Evolutionary conservation across 2,888 invertebrate species (phyloP), one percentile per base, ranked within the genome.

Genomic region (Drosophila phalerata): DNA sequence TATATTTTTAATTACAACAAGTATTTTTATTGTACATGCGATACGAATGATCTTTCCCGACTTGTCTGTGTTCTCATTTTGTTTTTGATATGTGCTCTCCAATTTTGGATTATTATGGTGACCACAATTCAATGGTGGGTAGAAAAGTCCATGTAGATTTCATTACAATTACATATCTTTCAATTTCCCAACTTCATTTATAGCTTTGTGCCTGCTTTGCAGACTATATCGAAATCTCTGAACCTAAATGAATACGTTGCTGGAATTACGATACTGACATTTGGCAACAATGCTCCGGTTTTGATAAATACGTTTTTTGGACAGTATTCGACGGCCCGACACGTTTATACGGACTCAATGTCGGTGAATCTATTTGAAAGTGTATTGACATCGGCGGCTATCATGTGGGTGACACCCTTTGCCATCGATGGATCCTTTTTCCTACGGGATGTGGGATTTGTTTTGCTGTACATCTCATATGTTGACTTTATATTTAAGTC

Each of bases 271-370:
- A 93, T 96, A 74, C 90, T 96, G 79, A 95, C 96, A 0, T 94
- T 96, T 88, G 96, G 96, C 28, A 96, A 96, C 87, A 95, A 95
- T 55, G 94, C 95, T 0, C 95, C 96, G 1, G 95, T 95, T 89
- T 93, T 96, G 61, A 95, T 96, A 80, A 94, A 94, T 11, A 93
- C 94, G 6, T 90, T 95, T 17, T 94, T 81, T 0, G 70, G 82
- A 1, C 93, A 79, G 0, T 30, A 93, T 8, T 93, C 93, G 28
- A 91, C 88, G 4, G 90, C 92, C 32, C 90, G 89, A 25, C 90
- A 92, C 43, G 85, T 92, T 51, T 92, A 93, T 82, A 93, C 88
- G n/a, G 93, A 93, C 72, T 75, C 92, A 28, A 91, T 93, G 84
- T 95, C 95, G 4, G 94, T 94, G 19, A 95, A 94, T 6, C 92